phyloP scores from a whole-genome alignment of 2,888 invertebrate species.

The Gymnosoma rotundatum region DNA sequence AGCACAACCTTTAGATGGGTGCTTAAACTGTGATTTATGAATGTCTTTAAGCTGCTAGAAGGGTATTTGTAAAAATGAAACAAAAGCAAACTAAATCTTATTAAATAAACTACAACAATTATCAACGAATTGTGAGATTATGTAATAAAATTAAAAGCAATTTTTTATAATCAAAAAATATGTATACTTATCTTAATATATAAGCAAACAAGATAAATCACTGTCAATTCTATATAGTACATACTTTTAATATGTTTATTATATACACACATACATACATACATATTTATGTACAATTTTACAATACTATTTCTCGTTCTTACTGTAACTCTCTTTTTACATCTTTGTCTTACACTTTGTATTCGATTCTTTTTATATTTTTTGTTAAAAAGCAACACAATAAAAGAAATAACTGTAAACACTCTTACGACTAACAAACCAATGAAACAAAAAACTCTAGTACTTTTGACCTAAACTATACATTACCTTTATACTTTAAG shows the following conservation, averaged over 20 bases:
- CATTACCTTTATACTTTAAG: slow-evolving; percentile 47
- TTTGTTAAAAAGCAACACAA: slow-evolving; percentile 60
- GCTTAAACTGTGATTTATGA: slow-evolving; percentile 60
- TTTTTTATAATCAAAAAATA: slow-evolving; percentile 46
- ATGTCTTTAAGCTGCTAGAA: slow-evolving; percentile 49
- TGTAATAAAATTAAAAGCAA: slow-evolving; percentile 57
- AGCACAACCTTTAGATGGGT: slow-evolving; percentile 35
- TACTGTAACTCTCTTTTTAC: slow-evolving; percentile 1
- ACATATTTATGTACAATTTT: slow-evolving; percentile 8
- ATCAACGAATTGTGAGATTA: slow-evolving; percentile 72
- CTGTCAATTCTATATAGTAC: slow-evolving; percentile 58
- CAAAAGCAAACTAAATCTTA: slow-evolving; percentile 18
- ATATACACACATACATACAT: background rate
- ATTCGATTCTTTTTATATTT: slow-evolving; percentile 36
- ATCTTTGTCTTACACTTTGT: slow-evolving; percentile 14
- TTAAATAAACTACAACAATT: slow-evolving; percentile 42
- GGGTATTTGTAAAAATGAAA: slow-evolving; percentile 24
- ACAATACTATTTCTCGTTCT: slow-evolving; percentile 36
- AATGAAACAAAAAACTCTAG: slow-evolving; percentile 72
- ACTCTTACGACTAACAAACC: slow-evolving; percentile 65
- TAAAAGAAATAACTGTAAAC: slow-evolving; percentile 12
- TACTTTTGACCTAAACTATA: slow-evolving; percentile 45
- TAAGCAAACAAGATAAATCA: slow-evolving; percentile 39
- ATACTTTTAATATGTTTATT: slow-evolving; percentile 1
- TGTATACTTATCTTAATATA: background rate